These are phyloP conservation scores for Ardeotis arabs DNA, from an alignment of 2,113 vertebrate species.

Conservation along the genomic window DNA sequence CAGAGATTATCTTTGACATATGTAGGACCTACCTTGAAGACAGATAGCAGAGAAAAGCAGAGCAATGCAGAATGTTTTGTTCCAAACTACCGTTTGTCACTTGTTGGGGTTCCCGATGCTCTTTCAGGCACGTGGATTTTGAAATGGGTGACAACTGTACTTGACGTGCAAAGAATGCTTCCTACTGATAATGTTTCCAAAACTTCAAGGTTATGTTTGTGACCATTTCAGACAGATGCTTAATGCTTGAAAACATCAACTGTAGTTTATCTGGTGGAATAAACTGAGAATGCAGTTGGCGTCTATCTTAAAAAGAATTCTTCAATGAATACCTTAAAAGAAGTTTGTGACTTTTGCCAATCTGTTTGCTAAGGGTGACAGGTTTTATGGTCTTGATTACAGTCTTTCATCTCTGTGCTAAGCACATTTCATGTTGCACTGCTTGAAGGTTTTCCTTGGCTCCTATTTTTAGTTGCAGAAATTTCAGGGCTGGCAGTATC, in stretches of 20 bases:
- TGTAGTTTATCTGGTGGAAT: neutral
- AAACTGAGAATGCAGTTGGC: neutral
- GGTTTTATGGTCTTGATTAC: neutral
- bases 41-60: neutral
- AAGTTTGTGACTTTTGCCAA: neutral
- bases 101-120: fast-evolving
- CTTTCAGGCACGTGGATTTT: neutral
- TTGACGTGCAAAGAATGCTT: neutral
- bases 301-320: neutral
- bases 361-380: neutral
- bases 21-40: neutral
- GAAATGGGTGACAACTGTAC: neutral
- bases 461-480: neutral
- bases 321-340: neutral
- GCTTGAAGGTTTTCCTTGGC: conserved; percentile 7
- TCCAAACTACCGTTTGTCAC: neutral
- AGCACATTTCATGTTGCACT: neutral
- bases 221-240: neutral
- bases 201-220: neutral
- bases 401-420: neutral
- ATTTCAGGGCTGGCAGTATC: neutral
- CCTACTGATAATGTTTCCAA: neutral
- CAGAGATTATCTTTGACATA: neutral
- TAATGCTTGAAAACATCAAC: neutral
- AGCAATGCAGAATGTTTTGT: fast-evolving